A percentile compares a stretch with the other conserved stretches of the same genome.
Evolutionary conservation across 1,140 invertebrate species (phyloP).

Genomic region (Caenorhabditis remanei): DNA sequence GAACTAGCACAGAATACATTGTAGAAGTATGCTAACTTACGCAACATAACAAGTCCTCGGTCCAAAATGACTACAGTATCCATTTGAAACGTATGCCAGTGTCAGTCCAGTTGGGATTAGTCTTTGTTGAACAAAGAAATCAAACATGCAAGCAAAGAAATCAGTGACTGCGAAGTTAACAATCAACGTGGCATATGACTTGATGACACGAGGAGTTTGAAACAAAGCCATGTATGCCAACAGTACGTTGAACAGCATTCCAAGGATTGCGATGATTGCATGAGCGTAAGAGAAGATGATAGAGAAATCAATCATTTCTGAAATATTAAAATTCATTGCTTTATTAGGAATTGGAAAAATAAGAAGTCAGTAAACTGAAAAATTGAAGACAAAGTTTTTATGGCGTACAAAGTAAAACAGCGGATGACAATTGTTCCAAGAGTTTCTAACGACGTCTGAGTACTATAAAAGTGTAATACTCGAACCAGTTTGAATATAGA

Average conservation of each 20-base stretch:
- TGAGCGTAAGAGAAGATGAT: slow-evolving; percentile 12
- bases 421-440: too few species aligned
- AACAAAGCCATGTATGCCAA: slow-evolving; percentile 47
- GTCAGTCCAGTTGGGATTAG: slow-evolving; percentile 55
- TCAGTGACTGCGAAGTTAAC: slow-evolving; percentile 58
- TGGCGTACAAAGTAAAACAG: too few species aligned
- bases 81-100: slow-evolving; percentile 58
- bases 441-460: too few species aligned
- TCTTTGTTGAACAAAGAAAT: slow-evolving; percentile 58
- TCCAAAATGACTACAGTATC: slow-evolving; percentile 47
- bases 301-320: slow-evolving; percentile 34
- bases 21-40: too few species aligned
- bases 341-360: background rate
- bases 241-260: slow-evolving; percentile 31
- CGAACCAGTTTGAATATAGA: too few species aligned
- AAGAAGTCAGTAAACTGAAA: too few species aligned
- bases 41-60: slow-evolving; percentile 49
- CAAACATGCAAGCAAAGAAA: slow-evolving; percentile 46
- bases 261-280: slow-evolving; percentile 26
- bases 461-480: too few species aligned
- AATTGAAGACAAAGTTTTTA: background rate
- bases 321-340: background rate
- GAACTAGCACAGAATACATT: too few species aligned
- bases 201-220: slow-evolving; percentile 50
- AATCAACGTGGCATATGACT: slow-evolving; percentile 55